Conservation (phyloP, 2,888 invertebrate genomes). For the Yponomeuta plumbellus region DNA sequence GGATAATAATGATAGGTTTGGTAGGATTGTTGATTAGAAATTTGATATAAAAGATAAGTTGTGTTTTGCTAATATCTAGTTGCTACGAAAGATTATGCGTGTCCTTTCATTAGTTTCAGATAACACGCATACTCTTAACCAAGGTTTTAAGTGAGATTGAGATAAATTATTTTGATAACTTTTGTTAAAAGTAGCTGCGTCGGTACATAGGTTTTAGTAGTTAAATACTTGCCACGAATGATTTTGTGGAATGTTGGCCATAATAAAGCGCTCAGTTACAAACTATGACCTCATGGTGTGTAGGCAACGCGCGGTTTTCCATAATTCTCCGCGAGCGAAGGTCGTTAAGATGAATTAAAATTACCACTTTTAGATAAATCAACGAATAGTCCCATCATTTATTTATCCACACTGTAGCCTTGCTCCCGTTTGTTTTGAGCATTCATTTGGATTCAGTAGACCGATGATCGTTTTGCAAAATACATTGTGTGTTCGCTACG, state of each 20-base stretch:
- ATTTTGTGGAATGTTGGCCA: neutral
- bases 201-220: neutral
- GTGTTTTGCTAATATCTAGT: too few relatives aligned
- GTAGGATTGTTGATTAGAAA: too few relatives aligned
- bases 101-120: too few relatives aligned
- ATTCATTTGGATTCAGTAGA: constrained; percentile 51
- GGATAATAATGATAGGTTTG: neutral
- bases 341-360: constrained; percentile 19
- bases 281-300: constrained; percentile 2
- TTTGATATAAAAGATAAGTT: too few relatives aligned
- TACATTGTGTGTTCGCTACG: constrained; percentile 12
- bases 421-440: constrained; percentile 55
- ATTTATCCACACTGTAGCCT: constrained; percentile 38
- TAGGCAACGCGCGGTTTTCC: neutral
- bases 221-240: neutral
- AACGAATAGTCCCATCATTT: neutral
- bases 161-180: neutral
- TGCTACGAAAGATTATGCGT: too few relatives aligned
- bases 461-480: constrained; percentile 44
- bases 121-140: too few relatives aligned
- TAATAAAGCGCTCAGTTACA: neutral
- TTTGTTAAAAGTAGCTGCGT: neutral
- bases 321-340: constrained; percentile 18
- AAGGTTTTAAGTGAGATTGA: too few relatives aligned
- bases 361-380: neutral